These are phyloP conservation scores for Bradypus variegatus DNA, from an alignment of 2,797 vertebrate species.

Conservation along the genomic window DNA sequence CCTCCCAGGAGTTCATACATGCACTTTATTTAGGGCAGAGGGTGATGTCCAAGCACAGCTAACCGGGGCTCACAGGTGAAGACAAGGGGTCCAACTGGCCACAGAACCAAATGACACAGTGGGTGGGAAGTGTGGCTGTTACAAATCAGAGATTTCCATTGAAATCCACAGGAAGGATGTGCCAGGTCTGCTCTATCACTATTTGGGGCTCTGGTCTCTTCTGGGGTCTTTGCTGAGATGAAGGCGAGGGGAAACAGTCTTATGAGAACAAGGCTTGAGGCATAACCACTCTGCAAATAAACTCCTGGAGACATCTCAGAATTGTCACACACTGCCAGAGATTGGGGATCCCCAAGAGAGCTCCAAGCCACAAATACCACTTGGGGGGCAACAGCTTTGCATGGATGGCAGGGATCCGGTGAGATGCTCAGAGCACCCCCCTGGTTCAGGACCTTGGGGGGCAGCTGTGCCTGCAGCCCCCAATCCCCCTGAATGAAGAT, in stretches of 20 bases:
- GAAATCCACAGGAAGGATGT: too few relatives aligned
- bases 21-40: background rate
- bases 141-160: too few relatives aligned
- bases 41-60: background rate
- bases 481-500: accelerated
- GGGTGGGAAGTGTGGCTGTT: background rate
- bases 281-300: background rate
- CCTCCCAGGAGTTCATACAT: too few relatives aligned
- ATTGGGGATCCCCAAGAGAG: background rate
- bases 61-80: background rate
- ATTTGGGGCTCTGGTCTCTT: background rate
- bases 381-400: too few relatives aligned
- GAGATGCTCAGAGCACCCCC: too few relatives aligned
- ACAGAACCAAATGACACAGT: too few relatives aligned
- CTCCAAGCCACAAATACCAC: background rate
- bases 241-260: too few relatives aligned
- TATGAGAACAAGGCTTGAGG: background rate
- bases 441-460: accelerated
- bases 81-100: background rate
- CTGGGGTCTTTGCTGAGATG: background rate
- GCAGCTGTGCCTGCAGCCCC: too few relatives aligned
- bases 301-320: accelerated
- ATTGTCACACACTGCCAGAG: background rate
- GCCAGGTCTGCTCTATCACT: background rate
- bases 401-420: too few relatives aligned